Evolutionary conservation across 2,888 invertebrate genomes (phyloP).

Genomic region (Andrena dorsata): DNA sequence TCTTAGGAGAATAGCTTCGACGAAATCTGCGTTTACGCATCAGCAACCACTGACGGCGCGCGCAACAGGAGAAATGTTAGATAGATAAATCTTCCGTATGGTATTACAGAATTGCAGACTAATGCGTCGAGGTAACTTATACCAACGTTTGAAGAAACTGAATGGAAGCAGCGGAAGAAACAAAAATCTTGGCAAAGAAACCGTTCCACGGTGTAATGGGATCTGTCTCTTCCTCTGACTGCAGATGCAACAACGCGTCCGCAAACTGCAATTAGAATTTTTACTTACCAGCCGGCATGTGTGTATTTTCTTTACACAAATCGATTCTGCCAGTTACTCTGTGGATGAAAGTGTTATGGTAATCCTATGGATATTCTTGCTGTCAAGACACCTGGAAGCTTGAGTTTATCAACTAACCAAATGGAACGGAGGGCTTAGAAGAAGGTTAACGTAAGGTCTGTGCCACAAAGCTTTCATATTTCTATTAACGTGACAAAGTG

Average conservation of each 20-base stretch:
- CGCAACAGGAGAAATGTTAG: slow-evolving; percentile 44
- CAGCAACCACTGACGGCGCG: slow-evolving; percentile 47
- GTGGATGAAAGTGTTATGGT: too few relatives aligned
- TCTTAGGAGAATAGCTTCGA: slow-evolving; percentile 39
- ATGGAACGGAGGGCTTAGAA: too few relatives aligned
- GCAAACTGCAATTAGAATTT: neutral
- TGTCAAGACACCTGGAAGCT: too few relatives aligned
- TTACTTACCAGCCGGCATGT: neutral
- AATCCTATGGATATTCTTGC: too few relatives aligned
- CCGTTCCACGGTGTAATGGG: neutral
- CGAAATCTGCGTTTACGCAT: slow-evolving; percentile 62
- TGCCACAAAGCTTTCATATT: too few relatives aligned
- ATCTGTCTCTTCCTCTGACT: neutral
- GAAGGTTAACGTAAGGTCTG: too few relatives aligned
- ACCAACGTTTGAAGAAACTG: slow-evolving; percentile 11
- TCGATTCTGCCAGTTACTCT: neutral
- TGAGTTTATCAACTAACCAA: too few relatives aligned
- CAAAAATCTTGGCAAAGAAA: neutral
- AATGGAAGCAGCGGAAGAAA: slow-evolving; percentile 1
- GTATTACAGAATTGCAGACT: slow-evolving; percentile 44
- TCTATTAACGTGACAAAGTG: too few relatives aligned
- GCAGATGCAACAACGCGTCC: too few relatives aligned
- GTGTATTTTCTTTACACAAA: neutral
- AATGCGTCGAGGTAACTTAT: slow-evolving; percentile 49
- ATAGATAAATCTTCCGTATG: slow-evolving; percentile 47